Conservation (phyloP, 2,113 vertebrate genomes). For the Orthonyx spaldingii region DNA sequence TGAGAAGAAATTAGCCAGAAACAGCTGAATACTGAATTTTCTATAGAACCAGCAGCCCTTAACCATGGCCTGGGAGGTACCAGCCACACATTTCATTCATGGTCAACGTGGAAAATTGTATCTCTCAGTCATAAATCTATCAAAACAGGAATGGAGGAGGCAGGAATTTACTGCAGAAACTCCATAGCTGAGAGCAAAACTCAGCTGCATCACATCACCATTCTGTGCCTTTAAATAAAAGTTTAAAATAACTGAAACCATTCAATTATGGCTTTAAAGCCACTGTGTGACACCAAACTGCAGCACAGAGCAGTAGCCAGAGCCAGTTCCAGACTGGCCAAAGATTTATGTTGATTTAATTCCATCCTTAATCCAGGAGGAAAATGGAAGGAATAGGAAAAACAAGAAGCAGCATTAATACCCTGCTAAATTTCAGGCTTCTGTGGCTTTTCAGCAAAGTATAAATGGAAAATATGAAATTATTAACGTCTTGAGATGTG, state of each 20-base stretch:
- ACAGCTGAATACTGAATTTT: background rate
- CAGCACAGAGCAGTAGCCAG: background rate
- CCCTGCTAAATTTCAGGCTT: background rate
- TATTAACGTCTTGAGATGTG: fast-evolving
- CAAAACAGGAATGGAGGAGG: background rate
- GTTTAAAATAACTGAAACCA: background rate
- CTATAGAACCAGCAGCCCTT: background rate
- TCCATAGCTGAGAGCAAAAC: background rate
- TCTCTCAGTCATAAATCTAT: background rate
- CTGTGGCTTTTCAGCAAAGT: background rate
- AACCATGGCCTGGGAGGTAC: background rate
- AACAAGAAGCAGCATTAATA: background rate
- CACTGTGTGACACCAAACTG: background rate
- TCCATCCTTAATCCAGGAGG: background rate
- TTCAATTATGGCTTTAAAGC: background rate
- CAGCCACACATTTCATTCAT: background rate
- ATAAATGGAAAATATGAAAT: background rate
- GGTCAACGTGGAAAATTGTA: background rate
- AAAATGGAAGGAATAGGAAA: background rate
- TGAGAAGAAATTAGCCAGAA: background rate
- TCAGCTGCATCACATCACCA: background rate
- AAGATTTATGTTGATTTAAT: background rate
- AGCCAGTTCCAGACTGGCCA: background rate
- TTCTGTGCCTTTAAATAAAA: background rate
- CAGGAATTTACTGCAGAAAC: background rate